A percentile compares a stretch with the other conserved stretches of the same genome.
Conservation (phyloP, 37 sponge, comb jelly and placozoan genomes). For the Aplysina aerophoba region DNA sequence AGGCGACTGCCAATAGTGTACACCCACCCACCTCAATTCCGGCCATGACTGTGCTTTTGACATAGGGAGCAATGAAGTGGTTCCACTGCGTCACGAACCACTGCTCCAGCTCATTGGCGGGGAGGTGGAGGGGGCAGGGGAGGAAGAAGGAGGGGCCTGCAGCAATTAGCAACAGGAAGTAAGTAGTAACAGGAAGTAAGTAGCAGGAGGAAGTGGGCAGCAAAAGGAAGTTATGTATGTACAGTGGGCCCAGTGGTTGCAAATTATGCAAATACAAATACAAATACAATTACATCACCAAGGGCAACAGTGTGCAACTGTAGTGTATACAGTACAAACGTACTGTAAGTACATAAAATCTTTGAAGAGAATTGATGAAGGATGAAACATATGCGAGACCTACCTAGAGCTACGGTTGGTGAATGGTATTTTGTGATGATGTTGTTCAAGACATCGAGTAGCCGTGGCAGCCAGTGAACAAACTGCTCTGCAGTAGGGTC, state of each 20-base stretch:
- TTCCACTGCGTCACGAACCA: constrained; percentile 89
- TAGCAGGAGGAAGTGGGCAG: too few species aligned
- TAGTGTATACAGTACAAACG: too few species aligned
- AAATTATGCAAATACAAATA: too few species aligned
- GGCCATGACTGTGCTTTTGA: constrained; percentile 77
- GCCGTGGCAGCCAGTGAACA: constrained; percentile 67
- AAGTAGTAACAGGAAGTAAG: too few species aligned
- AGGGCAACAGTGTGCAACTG: too few species aligned
- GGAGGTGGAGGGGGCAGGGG: constrained; percentile 57
- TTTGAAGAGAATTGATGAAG: too few species aligned
- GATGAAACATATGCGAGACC: neutral
- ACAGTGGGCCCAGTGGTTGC: too few species aligned
- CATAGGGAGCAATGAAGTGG: constrained; percentile 82
- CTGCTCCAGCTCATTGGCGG: constrained; percentile 53
- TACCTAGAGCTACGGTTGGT: constrained; percentile 65
- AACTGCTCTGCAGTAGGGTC: constrained; percentile 55
- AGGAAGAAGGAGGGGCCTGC: constrained; percentile 78
- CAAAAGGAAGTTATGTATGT: too few species aligned
- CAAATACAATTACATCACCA: too few species aligned
- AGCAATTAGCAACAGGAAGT: too few species aligned
- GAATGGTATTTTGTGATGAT: constrained; percentile 81
- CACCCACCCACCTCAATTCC: constrained; percentile 72
- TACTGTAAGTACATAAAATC: too few species aligned
- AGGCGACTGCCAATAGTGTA: neutral
- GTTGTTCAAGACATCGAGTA: constrained; percentile 61